Base-by-base conservation (phyloP, 2,888 invertebrate species). In the Rhagophthalmus giganteus region DNA sequence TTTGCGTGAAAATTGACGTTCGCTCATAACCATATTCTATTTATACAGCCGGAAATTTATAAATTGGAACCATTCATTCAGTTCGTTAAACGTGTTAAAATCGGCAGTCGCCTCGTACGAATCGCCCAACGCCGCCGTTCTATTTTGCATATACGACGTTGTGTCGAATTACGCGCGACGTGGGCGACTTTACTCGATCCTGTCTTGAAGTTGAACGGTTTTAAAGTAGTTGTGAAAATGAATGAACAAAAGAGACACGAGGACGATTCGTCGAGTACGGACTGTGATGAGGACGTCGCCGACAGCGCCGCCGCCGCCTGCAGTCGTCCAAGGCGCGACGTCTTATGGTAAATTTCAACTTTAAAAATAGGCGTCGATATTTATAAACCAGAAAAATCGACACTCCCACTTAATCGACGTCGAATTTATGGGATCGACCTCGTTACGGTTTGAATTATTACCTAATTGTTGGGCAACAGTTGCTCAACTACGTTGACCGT, bases 281-380 rank as follows among this genome's bases (percentile, higher is more conserved):
- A 51, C 31, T 56, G 55, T 28, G 53, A 49, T 24, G 42, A 48
- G 11, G 61, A 58, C 26, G 58, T 53, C 15, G 48, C 46, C 27
- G 45, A 45, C 14, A 20, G 20, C 11, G 44, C 34, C 5, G 26
- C 31, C 13, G 41, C 48, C n/a, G 15, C 44, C 9, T 31, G 28
- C 4, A 47, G 41, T 33, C 46, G 45, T 14, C 42, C 44, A n/a
- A 51, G 44, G 31, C 34, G 51, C 13, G 31, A 35, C 1, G 26
- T 44, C 9, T 32, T 41, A 38, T 56, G 53, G 56, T 56, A 50
- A 53, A 27, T 34, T 32, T 37, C 31, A 31, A 41, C n/a, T 14
- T 31, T 35, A 49, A 38, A 28, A 46, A 46, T 39, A 38, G 25
- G 31, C 11, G 8, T 24, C 27, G 27, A 34, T 47, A 33, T 47